Evolutionary conservation across 2,797 vertebrate species (phyloP).

Genomic region (Pseudomugil tenellus): DNA sequence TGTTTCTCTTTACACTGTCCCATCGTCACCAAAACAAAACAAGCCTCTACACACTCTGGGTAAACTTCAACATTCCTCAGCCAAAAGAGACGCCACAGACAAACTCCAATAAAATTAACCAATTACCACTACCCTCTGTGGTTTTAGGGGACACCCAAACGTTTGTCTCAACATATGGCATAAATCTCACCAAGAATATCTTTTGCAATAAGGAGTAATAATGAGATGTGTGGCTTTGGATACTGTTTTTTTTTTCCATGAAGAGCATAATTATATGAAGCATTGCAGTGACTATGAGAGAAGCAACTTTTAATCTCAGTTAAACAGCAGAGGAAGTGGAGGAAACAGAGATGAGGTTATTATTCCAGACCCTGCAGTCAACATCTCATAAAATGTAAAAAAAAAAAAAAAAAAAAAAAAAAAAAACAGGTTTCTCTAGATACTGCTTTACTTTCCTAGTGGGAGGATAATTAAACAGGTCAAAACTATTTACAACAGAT

Average conservation of each 20-base stretch:
- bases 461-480: constrained; percentile 18
- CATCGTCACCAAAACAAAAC: constrained; percentile 33
- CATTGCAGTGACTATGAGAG: constrained; percentile 48
- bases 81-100: constrained; percentile 38
- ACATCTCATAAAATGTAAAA: constrained; percentile 19
- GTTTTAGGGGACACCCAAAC: constrained; percentile 8
- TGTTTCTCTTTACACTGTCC: constrained; percentile 32
- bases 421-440: constrained; percentile 22
- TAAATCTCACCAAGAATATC: constrained; percentile 21
- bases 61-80: constrained; percentile 60
- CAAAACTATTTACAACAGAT: background rate
- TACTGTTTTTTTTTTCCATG: constrained; percentile 38
- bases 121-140: constrained; percentile 33
- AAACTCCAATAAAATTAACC: constrained; percentile 35
- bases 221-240: constrained; percentile 23
- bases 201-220: constrained; percentile 3
- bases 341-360: constrained; percentile 51
- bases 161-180: constrained; percentile 13
- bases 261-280: constrained; percentile 49
- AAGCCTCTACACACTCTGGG: constrained; percentile 30
- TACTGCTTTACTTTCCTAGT: background rate
- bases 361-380: constrained; percentile 32
- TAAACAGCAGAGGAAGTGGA: constrained; percentile 56
- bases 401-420: constrained; percentile 17
- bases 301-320: constrained; percentile 51